These are phyloP conservation scores for Zosterops lateralis DNA, from an alignment of 2,113 vertebrate genomes.

Conservation along the genomic window DNA sequence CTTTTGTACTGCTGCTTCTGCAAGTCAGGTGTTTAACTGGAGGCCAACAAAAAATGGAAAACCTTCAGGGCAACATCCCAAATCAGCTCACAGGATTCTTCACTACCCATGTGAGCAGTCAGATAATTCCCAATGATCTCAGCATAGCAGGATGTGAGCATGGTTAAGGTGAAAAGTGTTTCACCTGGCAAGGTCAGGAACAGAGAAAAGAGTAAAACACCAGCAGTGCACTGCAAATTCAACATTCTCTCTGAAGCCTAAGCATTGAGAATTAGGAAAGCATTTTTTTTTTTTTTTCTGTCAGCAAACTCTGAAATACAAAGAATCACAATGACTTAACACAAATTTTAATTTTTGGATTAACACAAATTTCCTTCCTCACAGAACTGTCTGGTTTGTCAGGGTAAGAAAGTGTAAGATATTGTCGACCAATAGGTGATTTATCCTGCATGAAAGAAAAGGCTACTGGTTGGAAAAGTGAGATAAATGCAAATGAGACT, in stretches of 20 bases:
- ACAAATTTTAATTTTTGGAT: no score
- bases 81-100: not conserved
- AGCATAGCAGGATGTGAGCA: fast-evolving
- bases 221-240: not conserved
- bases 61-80: not conserved
- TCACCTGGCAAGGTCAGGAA: not conserved
- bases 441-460: not conserved
- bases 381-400: not conserved
- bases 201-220: not conserved
- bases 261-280: not conserved
- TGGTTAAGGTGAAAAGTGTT: not conserved
- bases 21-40: not conserved
- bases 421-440: not conserved
- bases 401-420: not conserved
- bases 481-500: not conserved
- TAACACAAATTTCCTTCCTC: not conserved
- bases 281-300: not conserved
- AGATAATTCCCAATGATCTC: fast-evolving
- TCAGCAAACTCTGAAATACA: not conserved
- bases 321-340: not conserved
- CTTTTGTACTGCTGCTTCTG: not conserved
- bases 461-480: not conserved
- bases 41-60: not conserved
- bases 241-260: not conserved
- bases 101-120: fast-evolving